Base-by-base conservation (phyloP, 2,888 invertebrate species). In the Eristalis tenax region DNA sequence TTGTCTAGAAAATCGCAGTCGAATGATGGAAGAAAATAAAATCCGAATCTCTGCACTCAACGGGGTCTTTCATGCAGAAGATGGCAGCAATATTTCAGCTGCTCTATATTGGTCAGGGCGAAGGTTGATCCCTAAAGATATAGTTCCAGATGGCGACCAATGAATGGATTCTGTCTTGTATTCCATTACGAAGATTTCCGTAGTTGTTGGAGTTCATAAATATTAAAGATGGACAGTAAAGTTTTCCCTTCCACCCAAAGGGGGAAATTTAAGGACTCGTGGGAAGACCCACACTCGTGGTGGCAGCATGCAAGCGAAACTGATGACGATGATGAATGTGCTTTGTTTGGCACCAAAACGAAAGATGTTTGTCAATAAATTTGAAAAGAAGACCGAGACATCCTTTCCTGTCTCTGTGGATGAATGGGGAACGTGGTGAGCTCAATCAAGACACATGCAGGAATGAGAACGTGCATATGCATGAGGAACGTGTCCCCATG, bases 171-270 rank as follows among this genome's bases (percentile, higher is more conserved):
- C 18, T n/a, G 50, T n/a, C 8, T 8, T n/a, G 50, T 50, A 18
- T 50, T 18, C 50, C 18, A 43, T 43, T 18, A 50, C 50, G 50
- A 8, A 43, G 43, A 70, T 56, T 70, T 57, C 63, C 57, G 35
- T 69, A 28, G 43, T 70, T 70, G 64, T 57, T 40, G 56, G 38
- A 70, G 70, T 38, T 71, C 78, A 78, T 78, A 78, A 78, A 78
- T 71, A 78, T 71, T 71, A 22, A 28, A 71, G 26, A 61, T 69
- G 76, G 68, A 28, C 65, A 66, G 28, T 64, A 70, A 22, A 35
- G 15, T 11, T 15, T 35, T 38, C 56, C 23, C 11, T n/a, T 3
- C n/a, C 50, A 6, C 8, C 43, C n/a, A 26, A 1, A 26, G 26
- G 26, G 26, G 26, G 3, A 3, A 1, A 3, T 26, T 18, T n/a